Conservation (phyloP, 53 echinoderm and acorn worm genomes). For the Actinopyga echinites region DNA sequence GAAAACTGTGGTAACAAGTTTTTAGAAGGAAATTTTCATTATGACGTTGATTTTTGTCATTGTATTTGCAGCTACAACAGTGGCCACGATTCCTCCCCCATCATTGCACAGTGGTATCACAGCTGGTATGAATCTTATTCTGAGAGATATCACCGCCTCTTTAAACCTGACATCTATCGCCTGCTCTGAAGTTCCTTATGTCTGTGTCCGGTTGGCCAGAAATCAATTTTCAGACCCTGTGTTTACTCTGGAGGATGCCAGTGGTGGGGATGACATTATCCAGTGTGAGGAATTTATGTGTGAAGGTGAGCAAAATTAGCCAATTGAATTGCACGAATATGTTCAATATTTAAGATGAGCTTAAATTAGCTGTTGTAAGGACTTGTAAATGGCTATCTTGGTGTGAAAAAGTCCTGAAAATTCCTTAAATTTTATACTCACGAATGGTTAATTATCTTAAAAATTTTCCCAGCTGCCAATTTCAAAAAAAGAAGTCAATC, state of each 20-base stretch:
- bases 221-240: conserved; percentile 66
- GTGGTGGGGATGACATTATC: conserved; percentile 5
- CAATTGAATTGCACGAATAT: no score
- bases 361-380: no score
- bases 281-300: conserved; percentile 11
- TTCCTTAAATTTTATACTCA: no score
- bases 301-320: not conserved
- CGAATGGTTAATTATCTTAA: no score
- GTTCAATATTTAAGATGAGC: no score
- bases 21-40: not conserved
- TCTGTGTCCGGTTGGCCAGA: conserved; percentile 78
- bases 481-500: no score
- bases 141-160: not conserved
- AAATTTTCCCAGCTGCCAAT: no score
- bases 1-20: no score
- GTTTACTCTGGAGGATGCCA: conserved; percentile 58
- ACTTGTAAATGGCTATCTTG: no score
- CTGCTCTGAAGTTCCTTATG: conserved; percentile 79
- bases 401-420: no score
- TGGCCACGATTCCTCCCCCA: not conserved
- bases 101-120: not conserved
- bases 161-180: conserved; percentile 64
- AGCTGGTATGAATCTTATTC: conserved; percentile 6
- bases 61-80: not conserved
- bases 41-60: not conserved